Conservation (phyloP, 2,888 invertebrate species). For the Catocala sponsa region DNA sequence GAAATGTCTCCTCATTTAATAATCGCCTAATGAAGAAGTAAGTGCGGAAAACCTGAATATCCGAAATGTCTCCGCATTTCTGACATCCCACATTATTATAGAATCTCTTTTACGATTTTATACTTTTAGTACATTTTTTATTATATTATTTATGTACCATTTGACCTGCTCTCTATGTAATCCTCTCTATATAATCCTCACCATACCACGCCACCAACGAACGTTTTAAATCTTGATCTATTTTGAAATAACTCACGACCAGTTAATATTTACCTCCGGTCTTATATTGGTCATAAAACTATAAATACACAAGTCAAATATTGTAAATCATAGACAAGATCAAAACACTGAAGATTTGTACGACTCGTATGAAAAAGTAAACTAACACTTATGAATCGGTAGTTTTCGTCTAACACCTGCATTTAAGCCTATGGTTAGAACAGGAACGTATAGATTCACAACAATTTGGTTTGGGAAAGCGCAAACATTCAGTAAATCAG, state of each 20-base stretch:
- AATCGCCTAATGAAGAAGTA: no score
- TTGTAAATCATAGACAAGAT: conserved; percentile 31
- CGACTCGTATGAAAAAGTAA: conserved; percentile 12
- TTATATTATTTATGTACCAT: no score
- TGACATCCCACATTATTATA: no score
- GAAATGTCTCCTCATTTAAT: no score
- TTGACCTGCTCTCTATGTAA: no score
- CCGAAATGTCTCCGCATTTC: no score
- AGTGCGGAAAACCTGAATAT: no score
- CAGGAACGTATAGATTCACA: conserved; percentile 24
- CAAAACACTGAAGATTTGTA: conserved; percentile 29
- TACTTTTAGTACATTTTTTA: no score
- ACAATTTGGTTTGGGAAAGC: conserved; percentile 34
- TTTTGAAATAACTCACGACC: not conserved
- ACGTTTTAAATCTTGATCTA: no score
- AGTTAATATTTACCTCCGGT: conserved; percentile 18
- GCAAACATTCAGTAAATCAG: conserved; percentile 61
- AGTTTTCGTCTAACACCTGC: conserved; percentile 24
- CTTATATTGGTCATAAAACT: conserved; percentile 28
- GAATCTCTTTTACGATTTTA: no score
- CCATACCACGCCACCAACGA: no score
- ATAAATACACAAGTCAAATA: conserved; percentile 22
- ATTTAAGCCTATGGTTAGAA: conserved; percentile 28
- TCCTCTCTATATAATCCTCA: no score
- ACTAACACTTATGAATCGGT: conserved; percentile 8